Evolutionary conservation across 2,113 vertebrate species (phyloP), one percentile per base, ranked within the genome.

Genomic region (Dromiciops gliroides): DNA sequence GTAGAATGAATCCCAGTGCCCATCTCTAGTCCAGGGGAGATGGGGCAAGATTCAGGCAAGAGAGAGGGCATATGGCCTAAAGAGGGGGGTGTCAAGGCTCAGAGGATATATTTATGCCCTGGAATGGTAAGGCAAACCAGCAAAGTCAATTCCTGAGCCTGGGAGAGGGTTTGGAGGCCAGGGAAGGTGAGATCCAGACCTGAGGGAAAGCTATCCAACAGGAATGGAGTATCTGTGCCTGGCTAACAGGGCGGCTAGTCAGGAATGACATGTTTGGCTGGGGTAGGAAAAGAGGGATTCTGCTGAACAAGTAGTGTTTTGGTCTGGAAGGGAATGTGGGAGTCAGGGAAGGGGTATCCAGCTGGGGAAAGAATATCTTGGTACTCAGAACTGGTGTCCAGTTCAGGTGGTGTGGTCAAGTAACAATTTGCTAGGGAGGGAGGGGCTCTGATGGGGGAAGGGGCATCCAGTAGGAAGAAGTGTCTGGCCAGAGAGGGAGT

Each of bases 401-500:
- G 31, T n/a, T n/a, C 60, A 83, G n/a, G 67, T 83, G 44, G 3
- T 44, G 22, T 22, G 0, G 19, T 9, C 16, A 44, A 83, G 67
- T 44, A 44, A 83, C 67, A 83, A 8, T 83, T 83, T 44, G 5
- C n/a, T 83, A 83, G 67, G 37, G 67, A 83, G 67, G 37, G 67
- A 83, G 67, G 67, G 44, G 9, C 4, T 56, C 51, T 91, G 50
- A 83, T 22, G 16, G 19, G n/a, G 67, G 19, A 83, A 44, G n/a
- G 67, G 67, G 67, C 19, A 83, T 83, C 67, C 19, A 83, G 67
- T 83, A 83, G 60, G 60, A 75, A 83, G n/a, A 83, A 44, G n/a
- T 83, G 67, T 83, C 67, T 83, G n/a, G 67, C n/a, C 67, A 83
- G n/a, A 83, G 67, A 83, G 67, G 67, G 67, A 83, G 67, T 83